Percentiles rank a stretch among this genome's conserved stretches.
phyloP scores from a whole-genome alignment of 2,888 invertebrate species.

The Dicyrtomina minuta region DNA sequence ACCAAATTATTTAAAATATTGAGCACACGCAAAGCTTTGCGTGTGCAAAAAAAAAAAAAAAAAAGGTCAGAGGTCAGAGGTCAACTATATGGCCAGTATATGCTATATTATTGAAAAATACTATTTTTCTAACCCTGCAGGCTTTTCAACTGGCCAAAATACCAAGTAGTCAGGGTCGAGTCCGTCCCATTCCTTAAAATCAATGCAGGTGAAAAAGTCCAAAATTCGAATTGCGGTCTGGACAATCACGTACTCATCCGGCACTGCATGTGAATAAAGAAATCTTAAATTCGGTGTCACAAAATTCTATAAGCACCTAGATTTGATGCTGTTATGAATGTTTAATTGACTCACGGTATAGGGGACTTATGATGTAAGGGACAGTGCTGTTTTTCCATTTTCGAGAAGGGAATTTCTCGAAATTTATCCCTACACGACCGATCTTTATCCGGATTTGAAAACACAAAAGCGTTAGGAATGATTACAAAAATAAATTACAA shows the following conservation, averaged over 20 bases:
- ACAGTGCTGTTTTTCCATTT: conserved; percentile 67
- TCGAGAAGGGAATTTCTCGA: conserved; percentile 67
- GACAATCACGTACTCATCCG: conserved; percentile 63
- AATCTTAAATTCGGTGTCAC: background rate
- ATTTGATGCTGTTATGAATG: background rate
- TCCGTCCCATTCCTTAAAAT: conserved; percentile 68
- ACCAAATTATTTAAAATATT: background rate
- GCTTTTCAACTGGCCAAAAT: conserved; percentile 68
- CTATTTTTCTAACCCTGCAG: conserved; percentile 59
- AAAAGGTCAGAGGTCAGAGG: background rate
- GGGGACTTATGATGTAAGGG: conserved; percentile 66
- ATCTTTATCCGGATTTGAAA: conserved; percentile 34
- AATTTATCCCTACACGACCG: conserved; percentile 64
- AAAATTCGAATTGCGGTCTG: conserved; percentile 64
- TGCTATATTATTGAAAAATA: background rate
- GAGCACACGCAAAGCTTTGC: too few species aligned
- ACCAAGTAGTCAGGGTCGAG: conserved; percentile 65
- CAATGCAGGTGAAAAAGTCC: conserved; percentile 67
- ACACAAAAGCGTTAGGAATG: conserved; percentile 10
- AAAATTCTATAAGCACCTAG: background rate
- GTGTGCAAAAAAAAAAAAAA: too few species aligned
- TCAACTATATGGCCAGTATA: background rate
- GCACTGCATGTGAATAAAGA: conserved; percentile 56
- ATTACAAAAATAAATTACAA: background rate
- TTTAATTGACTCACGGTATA: conserved; percentile 60